Percentiles rank a stretch among this genome's conserved stretches.
Evolutionary conservation across 2,113 vertebrate species (phyloP).

Genomic region (Corapipo altera): DNA sequence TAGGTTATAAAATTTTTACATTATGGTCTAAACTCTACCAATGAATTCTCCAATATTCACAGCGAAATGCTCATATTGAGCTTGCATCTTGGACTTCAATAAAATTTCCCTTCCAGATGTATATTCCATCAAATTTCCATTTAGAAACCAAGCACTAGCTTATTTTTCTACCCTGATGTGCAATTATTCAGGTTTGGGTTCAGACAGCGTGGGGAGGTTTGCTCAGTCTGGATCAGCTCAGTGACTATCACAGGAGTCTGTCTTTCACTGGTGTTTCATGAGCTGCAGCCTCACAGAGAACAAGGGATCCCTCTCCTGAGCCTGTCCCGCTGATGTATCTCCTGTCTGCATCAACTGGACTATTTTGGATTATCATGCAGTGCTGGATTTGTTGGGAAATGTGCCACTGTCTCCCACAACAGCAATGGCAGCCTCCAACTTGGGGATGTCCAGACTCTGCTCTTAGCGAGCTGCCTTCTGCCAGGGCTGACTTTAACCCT

Average conservation of each 20-base stretch:
- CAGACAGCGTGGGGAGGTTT: background rate
- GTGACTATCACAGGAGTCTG: background rate
- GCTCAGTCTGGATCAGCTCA: background rate
- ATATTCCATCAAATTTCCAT: background rate
- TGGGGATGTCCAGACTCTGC: background rate
- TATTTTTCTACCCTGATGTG: background rate
- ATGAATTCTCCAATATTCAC: background rate
- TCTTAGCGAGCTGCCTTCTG: background rate
- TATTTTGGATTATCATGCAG: background rate
- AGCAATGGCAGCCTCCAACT: background rate
- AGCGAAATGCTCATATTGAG: background rate
- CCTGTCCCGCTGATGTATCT: background rate
- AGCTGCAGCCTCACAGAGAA: constrained; percentile 6
- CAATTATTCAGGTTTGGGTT: background rate
- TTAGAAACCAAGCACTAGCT: background rate
- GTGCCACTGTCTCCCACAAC: background rate
- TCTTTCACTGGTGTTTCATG: background rate
- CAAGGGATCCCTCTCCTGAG: background rate
- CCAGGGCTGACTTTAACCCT: background rate
- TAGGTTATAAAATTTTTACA: background rate
- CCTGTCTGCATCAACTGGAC: background rate
- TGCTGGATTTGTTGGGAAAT: background rate
- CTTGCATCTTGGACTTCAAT: background rate
- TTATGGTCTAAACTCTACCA: background rate
- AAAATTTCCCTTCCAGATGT: background rate